Conservation (phyloP, 2,797 vertebrate genomes). For the Triplophysa yarkandensis region DNA sequence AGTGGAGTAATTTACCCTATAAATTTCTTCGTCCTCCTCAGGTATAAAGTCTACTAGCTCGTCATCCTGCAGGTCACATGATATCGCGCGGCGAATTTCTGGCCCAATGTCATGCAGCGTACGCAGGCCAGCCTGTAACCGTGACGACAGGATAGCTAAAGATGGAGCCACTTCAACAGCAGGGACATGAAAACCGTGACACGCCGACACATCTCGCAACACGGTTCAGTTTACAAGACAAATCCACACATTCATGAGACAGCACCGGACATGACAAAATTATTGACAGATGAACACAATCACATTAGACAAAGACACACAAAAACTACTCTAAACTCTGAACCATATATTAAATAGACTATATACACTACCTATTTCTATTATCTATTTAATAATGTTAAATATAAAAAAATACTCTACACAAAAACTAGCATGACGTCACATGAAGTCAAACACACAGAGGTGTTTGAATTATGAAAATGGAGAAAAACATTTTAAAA, state of each 20-base stretch:
- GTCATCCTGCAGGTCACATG: constrained; percentile 99
- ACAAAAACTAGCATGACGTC: constrained; percentile 4
- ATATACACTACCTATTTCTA: too few species aligned
- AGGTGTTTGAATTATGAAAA: constrained; percentile 45
- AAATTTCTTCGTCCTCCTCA: constrained; percentile 96
- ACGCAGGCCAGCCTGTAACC: constrained; percentile 97
- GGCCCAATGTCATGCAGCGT: constrained; percentile 99
- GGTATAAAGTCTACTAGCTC: constrained; percentile 95
- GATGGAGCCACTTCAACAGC: constrained; percentile 14
- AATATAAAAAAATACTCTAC: neutral
- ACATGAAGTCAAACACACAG: constrained; percentile 40
- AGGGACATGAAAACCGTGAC: constrained; percentile 35
- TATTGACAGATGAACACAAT: constrained; percentile 60
- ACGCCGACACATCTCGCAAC: constrained; percentile 36
- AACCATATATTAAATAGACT: too few species aligned
- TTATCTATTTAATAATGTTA: neutral
- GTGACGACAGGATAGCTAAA: constrained; percentile 73
- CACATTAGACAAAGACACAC: constrained; percentile 54
- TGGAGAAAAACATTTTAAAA: constrained; percentile 30
- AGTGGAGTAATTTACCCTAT: constrained; percentile 89
- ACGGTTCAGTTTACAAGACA: constrained; percentile 38
- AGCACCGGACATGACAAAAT: constrained; percentile 64
- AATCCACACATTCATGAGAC: constrained; percentile 60
- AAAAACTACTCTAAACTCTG: neutral
- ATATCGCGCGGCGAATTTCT: constrained; percentile 99